Percentiles rank a stretch among this genome's conserved stretches.
Evolutionary conservation across 1,140 invertebrate species (phyloP).

Genomic region (Zaprionus ghesquierei): DNA sequence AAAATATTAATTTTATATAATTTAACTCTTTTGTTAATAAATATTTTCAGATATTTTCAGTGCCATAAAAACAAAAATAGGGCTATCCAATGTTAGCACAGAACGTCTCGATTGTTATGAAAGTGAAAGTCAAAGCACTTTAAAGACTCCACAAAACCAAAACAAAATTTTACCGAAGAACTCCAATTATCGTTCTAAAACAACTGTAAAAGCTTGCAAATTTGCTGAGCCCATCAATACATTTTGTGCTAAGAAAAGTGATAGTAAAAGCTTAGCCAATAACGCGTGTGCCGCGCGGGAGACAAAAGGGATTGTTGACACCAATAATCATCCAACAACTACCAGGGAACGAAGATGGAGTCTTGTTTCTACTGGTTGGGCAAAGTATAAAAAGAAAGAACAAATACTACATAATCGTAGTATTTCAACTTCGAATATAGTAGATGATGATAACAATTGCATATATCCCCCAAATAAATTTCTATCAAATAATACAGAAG

Average conservation of each 20-base stretch:
- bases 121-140: neutral
- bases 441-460: neutral
- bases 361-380: constrained; percentile 41
- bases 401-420: constrained; percentile 6
- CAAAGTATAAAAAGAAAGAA: constrained; percentile 75
- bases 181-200: constrained; percentile 71
- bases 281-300: constrained; percentile 23
- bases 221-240: constrained; percentile 79
- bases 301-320: neutral
- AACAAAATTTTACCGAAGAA: constrained; percentile 78
- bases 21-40: constrained; percentile 18
- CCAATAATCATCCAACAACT: neutral
- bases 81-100: constrained; percentile 83
- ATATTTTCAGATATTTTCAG: constrained; percentile 87
- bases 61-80: constrained; percentile 90
- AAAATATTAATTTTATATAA: neutral
- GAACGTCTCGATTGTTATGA: constrained; percentile 78
- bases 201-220: constrained; percentile 87
- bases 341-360: constrained; percentile 56
- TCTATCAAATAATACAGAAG: neutral
- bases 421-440: neutral
- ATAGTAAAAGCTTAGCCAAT: constrained; percentile 23
- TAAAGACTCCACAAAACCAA: constrained; percentile 43
- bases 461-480: neutral
- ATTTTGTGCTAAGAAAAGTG: constrained; percentile 84